Evolutionary conservation across 2,888 invertebrate species (phyloP).

Genomic region (Cataglyphis livida): DNA sequence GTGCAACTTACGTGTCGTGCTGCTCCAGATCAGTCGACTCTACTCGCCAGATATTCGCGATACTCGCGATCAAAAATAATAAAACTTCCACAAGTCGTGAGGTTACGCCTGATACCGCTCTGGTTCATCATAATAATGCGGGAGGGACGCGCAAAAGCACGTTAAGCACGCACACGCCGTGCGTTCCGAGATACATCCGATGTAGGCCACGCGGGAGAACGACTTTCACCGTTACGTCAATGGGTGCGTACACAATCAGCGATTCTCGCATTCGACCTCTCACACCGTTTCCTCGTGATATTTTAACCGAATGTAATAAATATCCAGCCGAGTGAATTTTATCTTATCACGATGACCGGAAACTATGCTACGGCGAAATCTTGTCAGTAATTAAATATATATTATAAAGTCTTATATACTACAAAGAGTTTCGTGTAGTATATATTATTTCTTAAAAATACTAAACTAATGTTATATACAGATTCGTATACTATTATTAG

Average conservation of each 20-base stretch:
- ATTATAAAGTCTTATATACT: not conserved
- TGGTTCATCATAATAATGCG: conserved; percentile 72
- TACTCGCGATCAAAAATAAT: conserved; percentile 67
- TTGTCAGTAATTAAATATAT: not conserved
- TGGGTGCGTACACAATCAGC: not conserved
- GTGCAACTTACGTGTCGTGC: conserved; percentile 59
- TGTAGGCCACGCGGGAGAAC: conserved; percentile 72
- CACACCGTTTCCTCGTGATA: not conserved
- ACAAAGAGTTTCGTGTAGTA: not conserved
- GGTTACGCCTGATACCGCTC: conserved; percentile 78
- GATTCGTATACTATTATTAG: not conserved
- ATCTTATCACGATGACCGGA: conserved; percentile 40
- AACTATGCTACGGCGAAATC: not conserved
- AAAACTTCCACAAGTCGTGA: conserved; percentile 71
- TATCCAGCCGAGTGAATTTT: conserved; percentile 11
- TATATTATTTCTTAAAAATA: not conserved
- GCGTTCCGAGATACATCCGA: conserved; percentile 72
- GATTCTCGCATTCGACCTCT: not conserved
- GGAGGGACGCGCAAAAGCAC: conserved; percentile 64
- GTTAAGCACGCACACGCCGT: conserved; percentile 44
- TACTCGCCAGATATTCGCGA: conserved; percentile 34
- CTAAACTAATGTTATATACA: not conserved
- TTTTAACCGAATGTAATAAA: not conserved
- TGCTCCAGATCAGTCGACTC: conserved; percentile 15
- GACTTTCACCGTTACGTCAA: not conserved